Conservation (phyloP, 2,888 invertebrate species). For the Lordiphosa fenestrarum region DNA sequence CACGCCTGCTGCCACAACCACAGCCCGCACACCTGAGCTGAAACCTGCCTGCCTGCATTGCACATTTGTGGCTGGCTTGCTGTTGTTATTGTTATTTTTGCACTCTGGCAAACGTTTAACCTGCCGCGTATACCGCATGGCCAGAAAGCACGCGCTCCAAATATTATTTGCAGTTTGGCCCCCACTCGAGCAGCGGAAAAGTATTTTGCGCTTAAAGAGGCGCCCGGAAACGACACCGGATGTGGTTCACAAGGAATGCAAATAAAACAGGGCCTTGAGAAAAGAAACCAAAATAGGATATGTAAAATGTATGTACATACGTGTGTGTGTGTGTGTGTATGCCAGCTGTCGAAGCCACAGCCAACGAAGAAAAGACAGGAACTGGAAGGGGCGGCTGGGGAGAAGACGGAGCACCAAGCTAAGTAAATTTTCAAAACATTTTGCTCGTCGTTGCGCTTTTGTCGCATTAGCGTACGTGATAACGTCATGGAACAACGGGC, state of each 20-base stretch:
- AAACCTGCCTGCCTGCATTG: conserved; percentile 41
- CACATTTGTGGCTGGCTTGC: conserved; percentile 44
- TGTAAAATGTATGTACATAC: conserved; percentile 14
- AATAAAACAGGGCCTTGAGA: conserved; percentile 48
- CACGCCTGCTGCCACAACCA: conserved; percentile 8
- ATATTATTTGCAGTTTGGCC: conserved; percentile 59
- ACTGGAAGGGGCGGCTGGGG: not conserved
- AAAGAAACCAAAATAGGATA: conserved; percentile 16
- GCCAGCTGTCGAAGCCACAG: conserved; percentile 31
- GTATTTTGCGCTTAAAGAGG: conserved; percentile 66
- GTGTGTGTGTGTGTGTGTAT: conserved; percentile 1
- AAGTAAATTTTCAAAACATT: conserved; percentile 70
- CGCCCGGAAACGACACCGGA: conserved; percentile 59
- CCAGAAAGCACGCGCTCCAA: conserved; percentile 55
- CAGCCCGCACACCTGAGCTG: conserved; percentile 35
- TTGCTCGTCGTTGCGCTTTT: conserved; percentile 69
- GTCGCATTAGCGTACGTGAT: conserved; percentile 75
- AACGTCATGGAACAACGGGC: conserved; percentile 39
- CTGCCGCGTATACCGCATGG: conserved; percentile 11
- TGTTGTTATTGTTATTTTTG: conserved; percentile 14
- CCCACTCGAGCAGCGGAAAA: conserved; percentile 53
- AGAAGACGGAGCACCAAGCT: conserved; percentile 29
- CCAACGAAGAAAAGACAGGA: conserved; percentile 19
- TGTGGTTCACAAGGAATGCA: conserved; percentile 65
- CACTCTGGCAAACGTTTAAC: conserved; percentile 41